These are phyloP conservation scores for Sardinella longiceps DNA, from an alignment of 2,797 vertebrate genomes.

Conservation along the genomic window DNA sequence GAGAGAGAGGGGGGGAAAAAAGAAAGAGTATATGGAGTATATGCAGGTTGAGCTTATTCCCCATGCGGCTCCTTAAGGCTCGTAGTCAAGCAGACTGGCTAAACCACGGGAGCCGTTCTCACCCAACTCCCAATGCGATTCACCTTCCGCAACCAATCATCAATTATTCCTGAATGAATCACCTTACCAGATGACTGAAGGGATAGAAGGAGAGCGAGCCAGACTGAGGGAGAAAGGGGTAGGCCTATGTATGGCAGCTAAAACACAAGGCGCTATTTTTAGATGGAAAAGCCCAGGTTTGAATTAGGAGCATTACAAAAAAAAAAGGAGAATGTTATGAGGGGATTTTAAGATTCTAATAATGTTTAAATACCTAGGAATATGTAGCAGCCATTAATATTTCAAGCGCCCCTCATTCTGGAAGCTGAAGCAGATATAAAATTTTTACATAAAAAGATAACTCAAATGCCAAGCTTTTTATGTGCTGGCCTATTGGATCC, in stretches of 20 bases:
- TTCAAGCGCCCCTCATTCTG: neutral
- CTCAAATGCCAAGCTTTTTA: neutral
- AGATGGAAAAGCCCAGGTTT: neutral
- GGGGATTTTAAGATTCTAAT: neutral
- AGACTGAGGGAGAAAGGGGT: constrained; percentile 27
- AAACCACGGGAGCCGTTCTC: neutral
- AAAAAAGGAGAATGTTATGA: neutral
- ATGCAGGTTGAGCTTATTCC: neutral
- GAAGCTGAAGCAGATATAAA: neutral
- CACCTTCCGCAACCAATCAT: constrained; percentile 67
- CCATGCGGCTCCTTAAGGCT: neutral
- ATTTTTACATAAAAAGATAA: neutral
- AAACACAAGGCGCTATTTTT: neutral
- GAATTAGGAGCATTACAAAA: neutral
- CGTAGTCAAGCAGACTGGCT: neutral
- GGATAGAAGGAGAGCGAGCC: constrained; percentile 32
- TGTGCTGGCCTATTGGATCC: neutral
- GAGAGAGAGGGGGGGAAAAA: neutral
- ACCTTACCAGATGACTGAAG: constrained; percentile 63
- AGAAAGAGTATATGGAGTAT: no score
- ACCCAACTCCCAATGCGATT: neutral
- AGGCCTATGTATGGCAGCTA: neutral
- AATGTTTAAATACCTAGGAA: neutral
- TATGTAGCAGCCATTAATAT: neutral
- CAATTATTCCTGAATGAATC: constrained; percentile 83